Evolutionary conservation across 1,140 invertebrate species (phyloP).

Genomic region (Dolichoris vasculosae): DNA sequence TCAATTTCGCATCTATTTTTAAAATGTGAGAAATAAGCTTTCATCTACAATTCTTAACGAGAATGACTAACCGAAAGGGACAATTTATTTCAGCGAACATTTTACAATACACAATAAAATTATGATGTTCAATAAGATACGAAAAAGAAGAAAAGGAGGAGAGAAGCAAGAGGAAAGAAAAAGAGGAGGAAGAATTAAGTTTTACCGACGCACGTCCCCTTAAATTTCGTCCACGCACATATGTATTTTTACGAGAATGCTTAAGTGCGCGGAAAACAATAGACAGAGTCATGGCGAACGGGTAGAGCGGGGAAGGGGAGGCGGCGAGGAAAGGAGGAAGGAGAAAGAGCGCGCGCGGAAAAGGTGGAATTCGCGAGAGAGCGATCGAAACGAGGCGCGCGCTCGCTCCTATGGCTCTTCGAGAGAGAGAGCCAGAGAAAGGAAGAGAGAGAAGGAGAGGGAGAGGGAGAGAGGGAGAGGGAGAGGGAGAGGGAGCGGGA

Average conservation of each 20-base stretch:
- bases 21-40: background rate
- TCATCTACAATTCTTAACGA: constrained; percentile 8
- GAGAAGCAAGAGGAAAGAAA: constrained; percentile 15
- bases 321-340: constrained; percentile 1
- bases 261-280: constrained; percentile 52
- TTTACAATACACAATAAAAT: constrained; percentile 43
- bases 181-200: constrained; percentile 33
- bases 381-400: constrained; percentile 53
- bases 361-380: constrained; percentile 47
- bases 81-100: constrained; percentile 36
- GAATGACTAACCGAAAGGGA: constrained; percentile 20
- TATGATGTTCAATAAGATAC: constrained; percentile 24
- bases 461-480: background rate
- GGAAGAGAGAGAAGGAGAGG: background rate
- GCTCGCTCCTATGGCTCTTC: background rate
- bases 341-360: constrained; percentile 37
- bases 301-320: background rate
- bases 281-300: background rate
- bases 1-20: background rate
- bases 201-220: constrained; percentile 48
- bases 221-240: constrained; percentile 49
- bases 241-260: constrained; percentile 51
- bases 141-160: constrained; percentile 3
- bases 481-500: background rate
- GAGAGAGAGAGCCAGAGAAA: constrained; percentile 31